Evolutionary conservation across 1,140 invertebrate genomes (phyloP).

Genomic region (Eciton burchellii): DNA sequence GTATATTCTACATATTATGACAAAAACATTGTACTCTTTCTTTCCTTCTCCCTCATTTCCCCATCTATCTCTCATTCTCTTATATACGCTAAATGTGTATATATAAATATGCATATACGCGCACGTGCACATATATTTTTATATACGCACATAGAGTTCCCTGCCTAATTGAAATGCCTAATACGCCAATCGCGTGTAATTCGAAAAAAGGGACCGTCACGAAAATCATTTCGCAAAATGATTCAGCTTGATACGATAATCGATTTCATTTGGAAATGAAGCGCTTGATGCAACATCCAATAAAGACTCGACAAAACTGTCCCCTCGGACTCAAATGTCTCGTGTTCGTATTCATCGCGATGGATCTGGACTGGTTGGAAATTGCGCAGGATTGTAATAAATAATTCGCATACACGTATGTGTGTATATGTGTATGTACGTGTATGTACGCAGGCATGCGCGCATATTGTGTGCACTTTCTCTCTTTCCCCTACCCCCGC

Average conservation of each 20-base stretch:
- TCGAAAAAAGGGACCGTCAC: not conserved
- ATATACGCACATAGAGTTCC: constrained; percentile 1
- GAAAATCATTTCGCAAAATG: constrained; percentile 4
- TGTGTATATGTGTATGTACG: not conserved
- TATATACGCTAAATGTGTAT: too few species aligned
- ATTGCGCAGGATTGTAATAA: constrained; percentile 69
- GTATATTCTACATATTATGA: constrained; percentile 28
- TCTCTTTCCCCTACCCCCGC: too few species aligned
- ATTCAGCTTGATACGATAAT: not conserved
- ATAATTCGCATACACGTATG: constrained; percentile 68
- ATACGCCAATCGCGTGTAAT: not conserved
- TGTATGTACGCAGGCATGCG: constrained; percentile 28
- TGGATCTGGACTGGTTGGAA: constrained; percentile 38
- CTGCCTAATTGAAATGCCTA: not conserved
- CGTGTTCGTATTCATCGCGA: constrained; percentile 38
- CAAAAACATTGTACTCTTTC: constrained; percentile 15
- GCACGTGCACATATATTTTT: not conserved
- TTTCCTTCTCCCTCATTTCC: too few species aligned
- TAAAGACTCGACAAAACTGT: constrained; percentile 44
- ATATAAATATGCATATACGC: too few species aligned
- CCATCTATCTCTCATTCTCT: too few species aligned
- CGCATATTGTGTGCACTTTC: constrained; percentile 30
- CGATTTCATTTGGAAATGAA: constrained; percentile 40
- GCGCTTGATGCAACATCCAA: constrained; percentile 35
- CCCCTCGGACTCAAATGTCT: constrained; percentile 13